phyloP scores from a whole-genome alignment of 2,888 invertebrate genomes.

The Dicranocentrus wangi region DNA sequence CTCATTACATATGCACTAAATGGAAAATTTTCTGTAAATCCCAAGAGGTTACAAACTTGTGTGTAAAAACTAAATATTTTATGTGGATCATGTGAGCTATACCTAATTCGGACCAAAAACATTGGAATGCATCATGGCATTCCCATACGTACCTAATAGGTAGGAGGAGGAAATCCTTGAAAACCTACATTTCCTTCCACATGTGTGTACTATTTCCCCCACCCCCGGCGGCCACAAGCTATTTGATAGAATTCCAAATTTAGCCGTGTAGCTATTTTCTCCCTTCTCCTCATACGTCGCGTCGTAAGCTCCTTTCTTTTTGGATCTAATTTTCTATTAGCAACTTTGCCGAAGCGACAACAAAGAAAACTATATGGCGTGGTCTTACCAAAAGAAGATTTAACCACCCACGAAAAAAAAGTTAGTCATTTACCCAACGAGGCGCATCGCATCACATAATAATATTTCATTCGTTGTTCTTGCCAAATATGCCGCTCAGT shows the following conservation, averaged over 20 bases:
- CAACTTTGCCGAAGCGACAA: constrained; percentile 9
- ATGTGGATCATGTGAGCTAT: too few species aligned
- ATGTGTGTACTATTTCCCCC: too few species aligned
- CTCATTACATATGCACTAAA: constrained; percentile 26
- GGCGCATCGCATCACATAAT: neutral
- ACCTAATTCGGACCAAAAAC: too few species aligned
- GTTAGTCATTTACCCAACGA: neutral
- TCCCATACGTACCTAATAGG: too few species aligned
- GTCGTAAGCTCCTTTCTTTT: neutral
- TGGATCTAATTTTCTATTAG: neutral
- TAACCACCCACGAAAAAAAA: constrained; percentile 1
- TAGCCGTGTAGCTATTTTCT: too few species aligned
- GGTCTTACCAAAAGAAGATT: constrained; percentile 50
- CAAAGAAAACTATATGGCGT: constrained; percentile 13
- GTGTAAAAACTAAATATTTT: too few species aligned
- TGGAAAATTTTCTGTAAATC: too few species aligned
- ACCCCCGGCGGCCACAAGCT: too few species aligned
- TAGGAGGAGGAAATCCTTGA: too few species aligned
- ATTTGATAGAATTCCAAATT: neutral
- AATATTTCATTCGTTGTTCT: neutral
- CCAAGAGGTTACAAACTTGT: too few species aligned
- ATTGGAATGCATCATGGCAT: too few species aligned
- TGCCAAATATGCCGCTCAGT: neutral
- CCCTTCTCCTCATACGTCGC: neutral
- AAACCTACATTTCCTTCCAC: too few species aligned